phyloP scores from a whole-genome alignment of 2,797 vertebrate genomes.

The Oreochromis grahami region DNA sequence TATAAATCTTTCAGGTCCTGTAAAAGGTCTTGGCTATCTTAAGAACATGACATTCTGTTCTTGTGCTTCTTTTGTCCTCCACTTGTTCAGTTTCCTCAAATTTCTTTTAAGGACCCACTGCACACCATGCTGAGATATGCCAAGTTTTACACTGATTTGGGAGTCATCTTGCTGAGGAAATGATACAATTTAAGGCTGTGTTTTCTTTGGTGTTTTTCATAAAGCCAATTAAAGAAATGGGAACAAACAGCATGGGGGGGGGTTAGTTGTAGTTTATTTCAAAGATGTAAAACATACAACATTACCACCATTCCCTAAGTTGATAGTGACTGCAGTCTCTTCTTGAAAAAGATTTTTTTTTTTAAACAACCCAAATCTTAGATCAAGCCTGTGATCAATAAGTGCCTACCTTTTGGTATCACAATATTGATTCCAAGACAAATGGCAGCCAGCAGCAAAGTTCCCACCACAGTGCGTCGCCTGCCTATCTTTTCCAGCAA shows the following conservation, averaged over 20 bases:
- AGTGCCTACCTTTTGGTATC: constrained; percentile 66
- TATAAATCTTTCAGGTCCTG: neutral
- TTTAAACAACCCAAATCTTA: neutral
- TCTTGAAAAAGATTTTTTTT: neutral
- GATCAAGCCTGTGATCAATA: neutral
- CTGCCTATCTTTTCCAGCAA: constrained; percentile 80
- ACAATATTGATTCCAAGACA: constrained; percentile 72
- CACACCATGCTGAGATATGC: neutral
- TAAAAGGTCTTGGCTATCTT: neutral
- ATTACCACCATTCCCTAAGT: neutral
- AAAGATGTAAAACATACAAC: neutral
- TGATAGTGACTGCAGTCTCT: neutral
- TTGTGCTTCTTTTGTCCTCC: neutral
- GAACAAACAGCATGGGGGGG: neutral
- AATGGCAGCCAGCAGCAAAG: constrained; percentile 57
- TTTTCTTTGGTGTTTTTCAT: neutral
- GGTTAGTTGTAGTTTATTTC: neutral
- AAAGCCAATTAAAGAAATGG: neutral
- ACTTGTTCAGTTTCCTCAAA: neutral
- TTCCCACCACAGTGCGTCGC: constrained; percentile 64
- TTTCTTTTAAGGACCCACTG: neutral
- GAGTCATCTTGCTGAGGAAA: neutral
- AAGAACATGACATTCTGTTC: neutral
- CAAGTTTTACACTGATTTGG: neutral
- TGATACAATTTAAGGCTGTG: neutral